Base-by-base conservation (phyloP, 2,888 invertebrate genomes). In the Lysandra coridon region DNA sequence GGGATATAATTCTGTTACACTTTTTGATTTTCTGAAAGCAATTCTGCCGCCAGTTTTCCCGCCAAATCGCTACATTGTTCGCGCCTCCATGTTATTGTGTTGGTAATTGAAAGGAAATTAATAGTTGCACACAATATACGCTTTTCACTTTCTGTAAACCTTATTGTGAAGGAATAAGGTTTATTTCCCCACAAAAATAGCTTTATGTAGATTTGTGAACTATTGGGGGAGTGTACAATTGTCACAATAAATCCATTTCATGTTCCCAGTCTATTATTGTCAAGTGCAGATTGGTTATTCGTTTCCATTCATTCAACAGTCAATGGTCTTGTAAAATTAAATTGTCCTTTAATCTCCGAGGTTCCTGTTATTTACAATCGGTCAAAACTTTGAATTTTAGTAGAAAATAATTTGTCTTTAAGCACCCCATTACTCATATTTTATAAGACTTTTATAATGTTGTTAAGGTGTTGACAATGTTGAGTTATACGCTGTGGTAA, bases 101-200 rank as follows among this genome's bases (percentile, higher is more conserved):
- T 82, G 80, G 87, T 89, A 91, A 92, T 91, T 88, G 89, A 90
- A 90, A 90, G 92, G 92, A 92, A 92, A 93, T 92, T 90, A 90
- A 89, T 91, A 91, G 91, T 91, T 89, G 87, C 87, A 84, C 84
- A 84, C 82, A 84, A 85, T 85, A 87, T 85, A 84, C 81, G 78
- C 83, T 78, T 80, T 80, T 53, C 80, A 78, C 69, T 62, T 53
- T 23, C 78, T 33, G 60, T 79, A 80, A 73, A 79, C 81, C 83
- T 84, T 86, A 85, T 80, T 0, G 0, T 0, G 0, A 4, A 30
- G 37, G 3, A 37, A 84, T 86, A 88, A 83, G 83, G 84, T 78
- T 76, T 78, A 83, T 82, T 84, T 85, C 86, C 23, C 79, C 12
- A 79, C 82, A 78, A 60, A 79, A 79, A 73, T 2, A 30, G n/a